Percentiles rank a stretch among this genome's conserved stretches.
phyloP scores from a whole-genome alignment of 2,797 vertebrate genomes.

The Melanotaenia trifasciata region DNA sequence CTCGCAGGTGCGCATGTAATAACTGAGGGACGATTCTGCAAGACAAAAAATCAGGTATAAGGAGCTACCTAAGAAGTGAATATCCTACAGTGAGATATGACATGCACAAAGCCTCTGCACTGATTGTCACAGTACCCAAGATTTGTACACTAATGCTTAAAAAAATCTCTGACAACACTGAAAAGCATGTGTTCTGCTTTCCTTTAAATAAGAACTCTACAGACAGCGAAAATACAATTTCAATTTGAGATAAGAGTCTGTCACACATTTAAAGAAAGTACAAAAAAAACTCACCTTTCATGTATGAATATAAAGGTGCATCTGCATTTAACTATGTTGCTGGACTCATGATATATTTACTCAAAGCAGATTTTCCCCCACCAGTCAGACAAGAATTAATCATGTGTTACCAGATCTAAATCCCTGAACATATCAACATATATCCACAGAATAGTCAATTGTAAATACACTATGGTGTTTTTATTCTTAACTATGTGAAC shows the following conservation, averaged over 20 bases:
- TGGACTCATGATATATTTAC: background rate
- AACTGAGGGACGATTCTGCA: slow-evolving; percentile 95
- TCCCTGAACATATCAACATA: background rate
- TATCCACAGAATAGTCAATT: background rate
- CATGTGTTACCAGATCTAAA: background rate
- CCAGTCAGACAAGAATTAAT: background rate
- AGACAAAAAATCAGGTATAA: background rate
- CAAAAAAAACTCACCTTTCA: background rate
- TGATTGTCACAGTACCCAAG: background rate
- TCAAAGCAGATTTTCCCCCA: too few species aligned
- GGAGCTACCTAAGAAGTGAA: slow-evolving; percentile 1
- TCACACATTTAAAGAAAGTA: background rate
- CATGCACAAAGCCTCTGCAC: background rate
- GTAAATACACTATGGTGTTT: background rate
- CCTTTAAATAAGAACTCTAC: background rate
- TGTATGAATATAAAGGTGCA: background rate
- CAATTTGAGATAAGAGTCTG: background rate
- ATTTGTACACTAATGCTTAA: background rate
- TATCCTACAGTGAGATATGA: background rate
- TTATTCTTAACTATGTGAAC: background rate
- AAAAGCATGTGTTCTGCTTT: background rate
- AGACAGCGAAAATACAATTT: background rate
- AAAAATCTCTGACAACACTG: background rate
- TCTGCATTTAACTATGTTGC: background rate
- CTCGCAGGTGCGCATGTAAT: slow-evolving; percentile 96